These are phyloP conservation scores for Ciconia maguari DNA, from an alignment of 2,113 vertebrate genomes.

Conservation along the genomic window DNA sequence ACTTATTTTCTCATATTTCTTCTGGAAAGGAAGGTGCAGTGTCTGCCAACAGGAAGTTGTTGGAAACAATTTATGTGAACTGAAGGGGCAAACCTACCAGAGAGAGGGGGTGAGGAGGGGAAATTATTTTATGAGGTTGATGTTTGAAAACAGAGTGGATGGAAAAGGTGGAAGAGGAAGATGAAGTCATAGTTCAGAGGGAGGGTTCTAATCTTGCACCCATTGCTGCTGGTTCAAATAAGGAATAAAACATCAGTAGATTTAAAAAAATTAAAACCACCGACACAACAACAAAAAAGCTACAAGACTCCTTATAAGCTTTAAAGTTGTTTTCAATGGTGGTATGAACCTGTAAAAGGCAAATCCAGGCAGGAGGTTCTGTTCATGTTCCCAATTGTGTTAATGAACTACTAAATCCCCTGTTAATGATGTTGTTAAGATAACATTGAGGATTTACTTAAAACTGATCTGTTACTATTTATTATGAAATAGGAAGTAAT, in stretches of 20 bases:
- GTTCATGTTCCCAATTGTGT: background rate
- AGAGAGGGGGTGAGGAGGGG: background rate
- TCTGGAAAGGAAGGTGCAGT: background rate
- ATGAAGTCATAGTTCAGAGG: background rate
- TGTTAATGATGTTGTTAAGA: background rate
- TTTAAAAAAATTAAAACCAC: background rate
- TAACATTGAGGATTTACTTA: background rate
- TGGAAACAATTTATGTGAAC: background rate
- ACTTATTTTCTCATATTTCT: accelerated
- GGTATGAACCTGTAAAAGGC: background rate
- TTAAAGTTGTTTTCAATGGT: background rate
- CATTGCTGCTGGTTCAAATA: background rate
- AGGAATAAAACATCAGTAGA: background rate
- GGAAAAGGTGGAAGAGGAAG: background rate
- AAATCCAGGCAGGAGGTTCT: background rate
- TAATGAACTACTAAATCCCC: background rate
- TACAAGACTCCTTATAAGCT: background rate
- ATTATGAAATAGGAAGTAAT: background rate
- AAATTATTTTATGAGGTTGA: background rate
- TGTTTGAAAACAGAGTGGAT: background rate
- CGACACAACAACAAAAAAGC: background rate
- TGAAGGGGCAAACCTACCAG: background rate
- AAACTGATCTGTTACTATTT: background rate
- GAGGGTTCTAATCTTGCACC: background rate
- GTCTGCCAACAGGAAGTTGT: background rate